Conservation (phyloP, 2,888 invertebrate species). For the Monopis laevigella region DNA sequence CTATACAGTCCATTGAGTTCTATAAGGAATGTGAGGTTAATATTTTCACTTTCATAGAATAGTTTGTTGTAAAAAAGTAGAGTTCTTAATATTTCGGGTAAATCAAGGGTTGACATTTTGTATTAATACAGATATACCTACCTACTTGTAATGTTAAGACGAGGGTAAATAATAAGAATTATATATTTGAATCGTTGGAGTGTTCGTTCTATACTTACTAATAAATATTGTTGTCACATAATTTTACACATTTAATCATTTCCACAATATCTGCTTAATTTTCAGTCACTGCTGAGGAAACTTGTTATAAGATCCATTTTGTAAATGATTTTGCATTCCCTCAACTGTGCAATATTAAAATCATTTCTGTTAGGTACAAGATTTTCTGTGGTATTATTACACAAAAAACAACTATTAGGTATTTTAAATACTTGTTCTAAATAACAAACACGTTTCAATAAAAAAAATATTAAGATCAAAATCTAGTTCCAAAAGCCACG, state of each 20-base stretch:
- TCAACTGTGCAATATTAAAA: too few species aligned
- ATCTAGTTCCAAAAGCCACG: too few species aligned
- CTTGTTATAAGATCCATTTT: too few species aligned
- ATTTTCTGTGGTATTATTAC: too few species aligned
- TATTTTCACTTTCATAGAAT: constrained; percentile 62
- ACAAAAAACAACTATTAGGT: too few species aligned
- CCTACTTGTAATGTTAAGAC: constrained; percentile 45
- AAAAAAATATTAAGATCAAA: too few species aligned
- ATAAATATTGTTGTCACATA: constrained; percentile 42
- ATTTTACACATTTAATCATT: constrained; percentile 19
- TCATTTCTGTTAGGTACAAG: too few species aligned
- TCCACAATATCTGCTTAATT: too few species aligned
- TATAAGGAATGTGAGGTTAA: constrained; percentile 56
- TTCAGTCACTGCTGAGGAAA: too few species aligned
- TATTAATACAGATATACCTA: constrained; percentile 57
- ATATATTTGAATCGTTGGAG: constrained; percentile 60
- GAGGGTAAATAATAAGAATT: constrained; percentile 59
- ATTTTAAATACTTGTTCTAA: too few species aligned
- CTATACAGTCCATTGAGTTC: constrained; percentile 60
- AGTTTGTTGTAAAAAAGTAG: constrained; percentile 61
- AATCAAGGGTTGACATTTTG: constrained; percentile 53
- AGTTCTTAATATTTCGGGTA: constrained; percentile 55
- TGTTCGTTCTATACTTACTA: constrained; percentile 43
- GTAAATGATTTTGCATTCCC: too few species aligned
- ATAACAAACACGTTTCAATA: too few species aligned